Conservation (phyloP, 2,113 vertebrate species). For the Pagrus major region DNA sequence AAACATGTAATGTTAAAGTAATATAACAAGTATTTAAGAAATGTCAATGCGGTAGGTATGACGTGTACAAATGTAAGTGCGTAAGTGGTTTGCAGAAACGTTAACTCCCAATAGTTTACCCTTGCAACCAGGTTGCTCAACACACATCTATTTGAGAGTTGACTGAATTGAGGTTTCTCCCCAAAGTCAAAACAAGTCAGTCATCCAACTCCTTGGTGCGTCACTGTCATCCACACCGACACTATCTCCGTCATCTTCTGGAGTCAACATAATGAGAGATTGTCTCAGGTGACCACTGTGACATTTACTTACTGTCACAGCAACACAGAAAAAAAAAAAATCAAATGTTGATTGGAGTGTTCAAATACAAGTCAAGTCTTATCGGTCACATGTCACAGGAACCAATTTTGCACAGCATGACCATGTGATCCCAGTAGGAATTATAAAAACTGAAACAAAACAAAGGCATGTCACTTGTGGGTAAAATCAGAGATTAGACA, state of each 20-base stretch:
- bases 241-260: background rate
- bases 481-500: background rate
- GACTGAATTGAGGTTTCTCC: background rate
- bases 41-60: no score
- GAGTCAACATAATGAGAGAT: background rate
- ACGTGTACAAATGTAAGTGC: no score
- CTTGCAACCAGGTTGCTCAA: no score
- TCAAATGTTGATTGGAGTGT: background rate
- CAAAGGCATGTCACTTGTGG: background rate
- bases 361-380: conserved; percentile 32
- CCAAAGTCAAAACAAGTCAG: background rate
- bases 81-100: no score
- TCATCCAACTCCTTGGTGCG: background rate
- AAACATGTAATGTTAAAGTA: no score
- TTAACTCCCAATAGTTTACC: no score
- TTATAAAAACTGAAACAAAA: background rate
- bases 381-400: conserved; percentile 35
- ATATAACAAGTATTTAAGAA: no score
- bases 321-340: background rate
- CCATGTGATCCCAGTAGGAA: background rate
- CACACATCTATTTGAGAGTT: background rate
- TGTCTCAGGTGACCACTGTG: conserved; percentile 46
- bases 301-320: conserved; percentile 35
- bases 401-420: conserved; percentile 15
- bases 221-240: background rate